A percentile compares a stretch with the other conserved stretches of the same genome.
Evolutionary conservation across 92 coral and sea anemone species (phyloP).

Genomic region (Phenganax marumi): DNA sequence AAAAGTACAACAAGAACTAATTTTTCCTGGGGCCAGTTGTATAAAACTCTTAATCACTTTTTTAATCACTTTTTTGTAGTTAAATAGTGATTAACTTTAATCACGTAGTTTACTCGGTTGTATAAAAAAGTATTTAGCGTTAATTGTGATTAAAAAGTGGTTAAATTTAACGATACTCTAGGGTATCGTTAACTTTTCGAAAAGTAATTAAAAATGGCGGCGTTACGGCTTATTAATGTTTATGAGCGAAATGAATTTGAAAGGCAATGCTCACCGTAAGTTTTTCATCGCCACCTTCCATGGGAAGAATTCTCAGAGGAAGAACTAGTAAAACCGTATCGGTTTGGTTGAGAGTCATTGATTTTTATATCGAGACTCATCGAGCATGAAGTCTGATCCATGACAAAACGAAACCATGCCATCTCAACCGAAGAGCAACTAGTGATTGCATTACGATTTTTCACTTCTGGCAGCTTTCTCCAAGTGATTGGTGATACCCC

Average conservation of each 20-base stretch:
- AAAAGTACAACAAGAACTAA: too few species aligned
- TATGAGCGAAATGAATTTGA: background rate
- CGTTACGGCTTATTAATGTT: background rate
- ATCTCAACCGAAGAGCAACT: background rate
- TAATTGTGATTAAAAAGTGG: slow-evolving; percentile 8
- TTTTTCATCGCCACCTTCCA: background rate
- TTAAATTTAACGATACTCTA: slow-evolving; percentile 14
- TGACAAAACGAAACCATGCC: background rate
- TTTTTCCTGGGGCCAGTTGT: slow-evolving; percentile 25
- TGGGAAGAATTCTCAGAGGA: slow-evolving; percentile 5
- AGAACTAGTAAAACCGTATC: background rate
- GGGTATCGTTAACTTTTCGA: background rate
- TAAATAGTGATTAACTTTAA: background rate
- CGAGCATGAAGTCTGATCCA: slow-evolving; percentile 8
- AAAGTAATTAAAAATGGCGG: slow-evolving; percentile 4
- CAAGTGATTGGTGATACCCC: slow-evolving; percentile 8
- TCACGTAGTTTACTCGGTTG: slow-evolving; percentile 2
- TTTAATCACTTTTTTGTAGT: background rate
- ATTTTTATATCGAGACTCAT: background rate
- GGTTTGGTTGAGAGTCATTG: background rate
- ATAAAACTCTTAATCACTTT: slow-evolving; percentile 5
- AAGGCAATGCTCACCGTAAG: background rate
- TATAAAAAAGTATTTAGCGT: slow-evolving; percentile 19
- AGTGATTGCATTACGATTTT: background rate
- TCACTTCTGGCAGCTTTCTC: slow-evolving; percentile 3